phyloP scores from a whole-genome alignment of 23 tunicate species.

The Botrylloides violaceus region DNA sequence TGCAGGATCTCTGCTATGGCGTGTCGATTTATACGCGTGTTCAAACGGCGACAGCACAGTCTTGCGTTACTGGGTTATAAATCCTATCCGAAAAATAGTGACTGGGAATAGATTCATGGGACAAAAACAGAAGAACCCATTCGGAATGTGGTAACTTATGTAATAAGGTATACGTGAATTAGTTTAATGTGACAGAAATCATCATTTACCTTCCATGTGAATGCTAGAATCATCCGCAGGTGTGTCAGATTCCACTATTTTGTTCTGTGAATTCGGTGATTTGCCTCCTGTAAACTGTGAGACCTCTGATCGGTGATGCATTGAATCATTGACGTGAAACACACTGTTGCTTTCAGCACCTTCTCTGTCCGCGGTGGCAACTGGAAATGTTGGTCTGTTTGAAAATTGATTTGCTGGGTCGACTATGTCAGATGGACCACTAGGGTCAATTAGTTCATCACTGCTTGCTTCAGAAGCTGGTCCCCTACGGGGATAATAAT shows the following conservation, averaged over 20 bases:
- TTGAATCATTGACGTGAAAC: background rate
- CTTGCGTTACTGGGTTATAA: too few species aligned
- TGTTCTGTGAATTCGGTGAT: background rate
- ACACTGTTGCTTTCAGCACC: background rate
- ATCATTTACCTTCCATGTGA: slow-evolving; percentile 22
- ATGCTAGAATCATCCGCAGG: slow-evolving; percentile 11
- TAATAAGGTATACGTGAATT: too few species aligned
- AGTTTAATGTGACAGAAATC: too few species aligned
- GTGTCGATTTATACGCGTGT: too few species aligned
- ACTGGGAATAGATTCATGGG: too few species aligned
- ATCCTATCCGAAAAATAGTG: too few species aligned
- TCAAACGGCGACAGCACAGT: too few species aligned
- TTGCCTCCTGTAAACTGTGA: background rate
- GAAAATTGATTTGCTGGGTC: background rate
- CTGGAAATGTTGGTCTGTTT: background rate
- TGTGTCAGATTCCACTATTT: slow-evolving; percentile 10
- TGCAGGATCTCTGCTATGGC: too few species aligned
- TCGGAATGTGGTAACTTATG: too few species aligned
- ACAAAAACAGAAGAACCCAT: too few species aligned
- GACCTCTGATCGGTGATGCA: background rate
- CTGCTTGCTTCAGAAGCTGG: slow-evolving; percentile 10
- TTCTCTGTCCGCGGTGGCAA: background rate
- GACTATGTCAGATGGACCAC: slow-evolving; percentile 2
- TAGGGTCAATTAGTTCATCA: slow-evolving; percentile 12
- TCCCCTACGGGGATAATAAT: background rate